Conservation (phyloP, 1,140 invertebrate species). For the Hycleus phaleratus region DNA sequence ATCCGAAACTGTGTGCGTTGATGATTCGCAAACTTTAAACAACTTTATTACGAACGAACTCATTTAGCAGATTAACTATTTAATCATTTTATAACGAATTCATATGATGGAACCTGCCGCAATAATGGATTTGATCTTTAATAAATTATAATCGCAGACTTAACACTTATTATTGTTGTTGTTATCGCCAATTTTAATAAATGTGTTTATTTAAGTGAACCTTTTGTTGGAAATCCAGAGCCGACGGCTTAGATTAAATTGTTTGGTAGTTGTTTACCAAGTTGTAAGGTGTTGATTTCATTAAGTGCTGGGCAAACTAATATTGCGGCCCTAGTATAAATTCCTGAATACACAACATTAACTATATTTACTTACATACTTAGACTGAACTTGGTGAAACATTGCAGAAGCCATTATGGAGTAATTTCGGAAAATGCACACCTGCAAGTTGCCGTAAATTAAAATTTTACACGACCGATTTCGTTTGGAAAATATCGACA, state of each 20-base stretch:
- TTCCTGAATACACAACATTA: slow-evolving; percentile 31
- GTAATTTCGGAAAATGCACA: neutral
- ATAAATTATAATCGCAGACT: too few species aligned
- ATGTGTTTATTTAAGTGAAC: too few species aligned
- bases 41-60: slow-evolving; percentile 16
- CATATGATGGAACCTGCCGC: too few species aligned
- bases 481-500: too few species aligned
- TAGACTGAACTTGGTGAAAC: neutral
- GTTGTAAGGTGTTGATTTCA: slow-evolving; percentile 30
- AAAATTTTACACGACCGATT: too few species aligned
- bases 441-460: neutral
- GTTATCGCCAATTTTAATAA: too few species aligned
- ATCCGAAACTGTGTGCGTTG: slow-evolving; percentile 18
- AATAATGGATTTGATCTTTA: too few species aligned
- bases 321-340: slow-evolving; percentile 24
- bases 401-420: neutral
- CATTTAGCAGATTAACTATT: slow-evolving; percentile 14
- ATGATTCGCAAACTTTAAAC: slow-evolving; percentile 13
- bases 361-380: slow-evolving; percentile 28
- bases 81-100: slow-evolving; percentile 4
- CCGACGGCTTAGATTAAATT: slow-evolving; percentile 13
- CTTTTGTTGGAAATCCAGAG: too few species aligned
- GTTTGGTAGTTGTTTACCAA: slow-evolving; percentile 12
- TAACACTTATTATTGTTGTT: too few species aligned
- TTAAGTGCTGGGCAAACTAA: slow-evolving; percentile 33